Percentiles rank a stretch among this genome's conserved stretches.
These are phyloP conservation scores for Popillia japonica DNA, from an alignment of 1,140 invertebrate genomes.

Conservation along the genomic window DNA sequence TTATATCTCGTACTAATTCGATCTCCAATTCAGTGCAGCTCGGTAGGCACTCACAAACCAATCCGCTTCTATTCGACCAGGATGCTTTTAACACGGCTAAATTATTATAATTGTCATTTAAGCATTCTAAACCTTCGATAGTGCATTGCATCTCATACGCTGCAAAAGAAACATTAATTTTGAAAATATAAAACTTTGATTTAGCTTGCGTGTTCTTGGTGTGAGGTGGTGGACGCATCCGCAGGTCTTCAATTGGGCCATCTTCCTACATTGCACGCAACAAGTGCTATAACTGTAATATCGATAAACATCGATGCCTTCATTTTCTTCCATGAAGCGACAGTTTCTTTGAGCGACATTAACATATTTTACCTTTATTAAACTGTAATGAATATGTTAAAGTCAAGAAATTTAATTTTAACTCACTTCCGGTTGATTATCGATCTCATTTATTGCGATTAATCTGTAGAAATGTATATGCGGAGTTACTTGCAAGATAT, in stretches of 20 bases:
- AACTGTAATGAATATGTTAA: too few species aligned
- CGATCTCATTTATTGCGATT: conserved; percentile 57
- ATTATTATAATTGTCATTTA: conserved; percentile 68
- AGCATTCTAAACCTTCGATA: conserved; percentile 67
- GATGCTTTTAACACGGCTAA: conserved; percentile 68
- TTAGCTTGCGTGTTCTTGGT: conserved; percentile 63
- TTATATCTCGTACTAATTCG: conserved; percentile 54
- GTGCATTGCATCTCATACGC: conserved; percentile 62
- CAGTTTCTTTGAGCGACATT: conserved; percentile 63
- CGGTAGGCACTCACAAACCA: conserved; percentile 62
- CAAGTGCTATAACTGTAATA: conserved; percentile 75
- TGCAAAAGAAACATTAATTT: conserved; percentile 38
- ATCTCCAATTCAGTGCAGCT: conserved; percentile 66
- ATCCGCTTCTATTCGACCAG: conserved; percentile 56
- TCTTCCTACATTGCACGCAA: conserved; percentile 72
- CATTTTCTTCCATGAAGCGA: conserved; percentile 71
- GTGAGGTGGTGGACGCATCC: conserved; percentile 74
- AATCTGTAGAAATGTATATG: conserved; percentile 50
- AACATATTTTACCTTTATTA: conserved; percentile 56
- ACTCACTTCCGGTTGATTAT: conserved; percentile 56
- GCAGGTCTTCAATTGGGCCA: conserved; percentile 68
- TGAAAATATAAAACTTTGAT: background rate
- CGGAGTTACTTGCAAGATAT: conserved; percentile 59
- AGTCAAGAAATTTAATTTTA: too few species aligned
- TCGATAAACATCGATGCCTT: conserved; percentile 66